Base-by-base conservation (phyloP, 2,797 vertebrate species). In the Hoplostethus mediterraneus region DNA sequence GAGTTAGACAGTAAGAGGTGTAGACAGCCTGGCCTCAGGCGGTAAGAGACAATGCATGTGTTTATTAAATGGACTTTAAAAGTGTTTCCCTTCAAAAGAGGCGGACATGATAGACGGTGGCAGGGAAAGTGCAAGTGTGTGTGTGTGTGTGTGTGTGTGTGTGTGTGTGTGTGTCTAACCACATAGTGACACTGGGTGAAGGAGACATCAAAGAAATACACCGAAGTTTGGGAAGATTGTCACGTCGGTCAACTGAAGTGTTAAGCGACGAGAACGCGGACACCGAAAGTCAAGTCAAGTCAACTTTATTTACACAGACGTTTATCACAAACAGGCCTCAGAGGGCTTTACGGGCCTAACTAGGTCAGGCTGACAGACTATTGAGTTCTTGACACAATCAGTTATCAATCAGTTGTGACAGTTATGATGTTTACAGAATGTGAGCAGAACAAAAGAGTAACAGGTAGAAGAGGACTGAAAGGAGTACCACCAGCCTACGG, bases 11-110 rank as follows among this genome's bases (percentile, higher is more conserved):
- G 68, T 64, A 75, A 75, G 72, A 73, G 64, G 54, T 68, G 54
- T 47, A 60, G 63, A 77, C 75, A 81, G 81, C 71, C 73, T 84
- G 31, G 87, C 92, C 88, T 76, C 69, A 5, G 89, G 91, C 91
- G 75, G 33, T 68, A 73, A 82, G 77, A 86, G 62, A 84, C 79
- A 76, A 82, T 75, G 70, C 79, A 75, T 77, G 82, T 89, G 73
- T 90, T 92, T 88, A 87, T 89, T 91, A 91, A 92, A 90, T 87
- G 78, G 78, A 88, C 71, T 89, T 89, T 80, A 90, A 92, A 92
- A 90, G 81, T 77, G 71, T 82, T 85, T 89, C 67, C 56, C 56
- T 85, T 88, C 73, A 82, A 78, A 89, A 80, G 74, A 73, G 55
- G 16, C 40, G 49, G 75, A 63, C 11, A 4, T 62, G 63, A 87